Base-by-base conservation (phyloP, 1,140 invertebrate species). In the Cotesia chilonis region DNA sequence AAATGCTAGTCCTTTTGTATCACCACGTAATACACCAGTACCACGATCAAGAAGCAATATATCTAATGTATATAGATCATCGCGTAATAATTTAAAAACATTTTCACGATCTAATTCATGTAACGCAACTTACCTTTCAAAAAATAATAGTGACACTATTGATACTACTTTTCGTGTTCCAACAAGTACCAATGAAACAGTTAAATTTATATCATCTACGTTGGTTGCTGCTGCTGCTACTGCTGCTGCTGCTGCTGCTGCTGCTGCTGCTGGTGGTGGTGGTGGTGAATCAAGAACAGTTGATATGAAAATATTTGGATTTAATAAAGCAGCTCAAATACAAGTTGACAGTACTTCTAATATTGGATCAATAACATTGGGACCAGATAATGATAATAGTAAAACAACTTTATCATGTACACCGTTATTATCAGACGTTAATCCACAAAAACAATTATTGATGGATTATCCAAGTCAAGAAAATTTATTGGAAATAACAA, bases 1-100 rank as follows among this genome's bases (percentile, higher is more conserved):
- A 2, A 89, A 88, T 69, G 90, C 90, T n/a, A 94, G 92, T 82
- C 94, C 94, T 2, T 96, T 96, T 82, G 93, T 95, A 1, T 95
- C 94, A 77, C 94, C 94, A 0, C 87, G 93, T 28, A 91, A 92
- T 73, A 94, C 94, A 1, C 92, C 93, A 1, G 89, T 93, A 1
- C 90, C 90, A 9, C 87, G 92, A 4, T 87, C 85, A 1, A 75
- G 82, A 17, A 87, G 85, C 51, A 87, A 83, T 63, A 73, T 87
- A 17, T 73, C 76, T 10, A 81, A 76, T 54, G 41, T 68, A 10
- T 83, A 75, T 12, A 78, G 81, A 52, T 80, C 81, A 0, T 79
- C 83, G 17, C 41, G 41, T 47, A 70, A 72, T 0, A 74, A 73
- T 1, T 77, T 83, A 4, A 86, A 86, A 68, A 78, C 72, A 0